Base-by-base conservation (phyloP, 2,797 vertebrate genomes). In the Crocodylus rhombifer region DNA sequence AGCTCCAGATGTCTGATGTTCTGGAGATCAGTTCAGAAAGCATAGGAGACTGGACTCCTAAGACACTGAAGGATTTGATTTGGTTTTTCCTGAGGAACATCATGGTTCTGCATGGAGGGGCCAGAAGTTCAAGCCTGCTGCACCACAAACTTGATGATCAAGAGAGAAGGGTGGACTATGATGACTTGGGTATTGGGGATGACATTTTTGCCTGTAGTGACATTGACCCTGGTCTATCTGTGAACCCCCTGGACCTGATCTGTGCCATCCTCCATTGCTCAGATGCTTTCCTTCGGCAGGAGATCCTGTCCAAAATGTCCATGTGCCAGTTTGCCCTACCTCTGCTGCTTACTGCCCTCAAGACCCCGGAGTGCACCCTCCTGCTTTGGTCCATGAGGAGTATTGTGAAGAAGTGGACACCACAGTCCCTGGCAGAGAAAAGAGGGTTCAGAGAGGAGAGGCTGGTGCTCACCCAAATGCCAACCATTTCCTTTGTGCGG, bases 271-370 rank as follows among this genome's bases (percentile, higher is more conserved):
- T 98, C 81, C 97, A 42, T 42, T 42, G 3, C 57, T 98, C 98
- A 20, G 98, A 98, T 86, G 94, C 95, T 36, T 98, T 98, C 90
- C 96, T 98, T 5, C 98, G 98, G n/a, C 98, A 99, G 90, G 98
- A 98, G 80, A 91, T 99, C 16, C 28, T 97, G 11, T 92, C 91
- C 7, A 98, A 98, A 94, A 98, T 99, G 98, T 98, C 98, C 4
- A 98, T 98, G 96, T 98, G 98, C 93, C 97, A 97, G 96, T 98
- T 98, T 88, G 98, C 98, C 55, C 98, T 99, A 4, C 98, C 98
- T 30, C 96, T 99, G 2, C 92, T 99, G 75, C 95, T 98, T 87
- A 98, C 98, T 2, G 95, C 97, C 90, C 89, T 90, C 3, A 97
- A 98, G 63, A 97, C 77, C 95, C 93, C 30, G 69, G 88, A 63